Evolutionary conservation across 2,888 invertebrate genomes (phyloP).

Genomic region (Conchocele bisecta): DNA sequence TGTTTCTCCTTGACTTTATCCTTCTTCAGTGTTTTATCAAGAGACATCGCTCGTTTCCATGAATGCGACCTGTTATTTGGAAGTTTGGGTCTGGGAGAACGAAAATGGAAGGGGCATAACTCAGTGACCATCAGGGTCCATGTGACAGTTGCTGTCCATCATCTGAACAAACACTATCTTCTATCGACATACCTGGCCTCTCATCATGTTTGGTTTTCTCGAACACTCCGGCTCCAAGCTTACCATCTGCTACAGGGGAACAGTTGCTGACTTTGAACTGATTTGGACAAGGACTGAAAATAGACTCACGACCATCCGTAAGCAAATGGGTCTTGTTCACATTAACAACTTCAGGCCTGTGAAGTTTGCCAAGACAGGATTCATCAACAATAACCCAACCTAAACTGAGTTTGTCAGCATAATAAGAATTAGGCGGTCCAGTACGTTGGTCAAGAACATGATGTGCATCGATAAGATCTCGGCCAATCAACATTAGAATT

Average conservation of each 20-base stretch:
- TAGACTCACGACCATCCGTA: constrained; percentile 2
- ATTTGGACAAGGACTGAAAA: constrained; percentile 20
- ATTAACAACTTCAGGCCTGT: constrained; percentile 4
- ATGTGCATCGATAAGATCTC: constrained; percentile 40
- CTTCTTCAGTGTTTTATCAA: constrained; percentile 38
- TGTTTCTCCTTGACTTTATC: constrained; percentile 37
- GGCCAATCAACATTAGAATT: constrained; percentile 37
- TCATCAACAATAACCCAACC: constrained; percentile 42
- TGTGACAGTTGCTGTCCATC: constrained; percentile 39
- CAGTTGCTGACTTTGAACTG: constrained; percentile 3
- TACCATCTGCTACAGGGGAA: too few relatives aligned
- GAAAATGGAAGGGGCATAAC: constrained; percentile 53
- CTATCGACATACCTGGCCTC: constrained; percentile 33
- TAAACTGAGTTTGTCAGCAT: constrained; percentile 33
- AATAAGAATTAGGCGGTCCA: constrained; percentile 21
- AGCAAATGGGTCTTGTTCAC: constrained; percentile 16
- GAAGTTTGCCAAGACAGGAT: constrained; percentile 19
- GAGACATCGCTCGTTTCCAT: constrained; percentile 25
- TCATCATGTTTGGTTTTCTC: constrained; percentile 36
- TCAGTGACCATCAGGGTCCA: constrained; percentile 41
- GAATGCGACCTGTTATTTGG: constrained; percentile 49
- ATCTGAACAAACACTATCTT: constrained; percentile 41
- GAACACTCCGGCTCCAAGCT: constrained; percentile 15
- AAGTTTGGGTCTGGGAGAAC: constrained; percentile 13
- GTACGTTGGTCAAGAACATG: constrained; percentile 37